Percentiles rank a stretch among this genome's conserved stretches.
These are phyloP conservation scores for Eulacestoma nigropectus DNA, from an alignment of 2,113 vertebrate genomes.

Conservation along the genomic window DNA sequence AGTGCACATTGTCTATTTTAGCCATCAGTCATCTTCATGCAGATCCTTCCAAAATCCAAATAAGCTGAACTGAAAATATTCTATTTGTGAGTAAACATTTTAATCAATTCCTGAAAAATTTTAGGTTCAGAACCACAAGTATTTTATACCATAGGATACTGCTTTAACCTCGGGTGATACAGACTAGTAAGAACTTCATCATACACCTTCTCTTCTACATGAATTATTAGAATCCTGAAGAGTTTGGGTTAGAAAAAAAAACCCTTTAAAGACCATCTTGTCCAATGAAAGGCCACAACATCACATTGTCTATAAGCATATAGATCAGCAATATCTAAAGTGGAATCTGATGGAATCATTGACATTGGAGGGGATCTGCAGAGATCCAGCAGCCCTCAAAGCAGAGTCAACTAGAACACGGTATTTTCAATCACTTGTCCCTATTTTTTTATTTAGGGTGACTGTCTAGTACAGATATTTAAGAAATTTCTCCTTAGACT, in stretches of 20 bases:
- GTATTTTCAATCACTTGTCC: background rate
- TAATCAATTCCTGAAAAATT: background rate
- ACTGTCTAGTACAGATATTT: background rate
- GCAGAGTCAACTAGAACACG: background rate
- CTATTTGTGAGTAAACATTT: background rate
- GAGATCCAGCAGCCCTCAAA: background rate
- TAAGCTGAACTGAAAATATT: background rate
- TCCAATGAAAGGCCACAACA: background rate
- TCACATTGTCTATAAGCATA: background rate
- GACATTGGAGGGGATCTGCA: background rate
- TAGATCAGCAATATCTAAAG: background rate
- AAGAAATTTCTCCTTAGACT: background rate
- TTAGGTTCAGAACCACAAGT: background rate
- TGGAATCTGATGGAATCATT: background rate
- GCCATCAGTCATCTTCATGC: background rate
- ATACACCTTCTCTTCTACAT: background rate
- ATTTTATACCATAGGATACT: background rate
- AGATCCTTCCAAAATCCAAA: background rate
- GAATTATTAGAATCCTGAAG: background rate
- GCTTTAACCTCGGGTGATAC: background rate
- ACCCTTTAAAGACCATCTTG: background rate
- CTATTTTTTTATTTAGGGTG: background rate
- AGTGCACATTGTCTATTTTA: background rate
- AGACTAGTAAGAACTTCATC: background rate
- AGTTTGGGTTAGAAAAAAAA: background rate